Conservation (phyloP, 2,113 vertebrate genomes). For the Cercocebus atys region DNA sequence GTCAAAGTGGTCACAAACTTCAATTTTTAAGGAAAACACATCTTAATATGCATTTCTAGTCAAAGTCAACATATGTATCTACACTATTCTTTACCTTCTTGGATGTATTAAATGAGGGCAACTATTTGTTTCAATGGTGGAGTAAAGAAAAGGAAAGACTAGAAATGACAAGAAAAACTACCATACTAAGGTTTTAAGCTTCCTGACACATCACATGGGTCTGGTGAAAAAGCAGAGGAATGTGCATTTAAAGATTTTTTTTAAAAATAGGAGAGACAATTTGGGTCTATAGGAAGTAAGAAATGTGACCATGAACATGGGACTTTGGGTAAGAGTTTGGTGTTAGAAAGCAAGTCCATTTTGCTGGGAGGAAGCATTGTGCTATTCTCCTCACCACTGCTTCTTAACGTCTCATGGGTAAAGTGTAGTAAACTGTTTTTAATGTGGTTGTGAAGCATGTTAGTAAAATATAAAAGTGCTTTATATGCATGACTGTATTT, state of each 20-base stretch:
- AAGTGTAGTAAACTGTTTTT: neutral
- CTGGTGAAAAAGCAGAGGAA: neutral
- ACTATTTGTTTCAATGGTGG: neutral
- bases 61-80: neutral
- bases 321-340: neutral
- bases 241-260: neutral
- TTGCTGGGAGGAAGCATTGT: neutral
- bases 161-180: neutral
- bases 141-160: neutral
- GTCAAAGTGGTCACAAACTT: neutral
- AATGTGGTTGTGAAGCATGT: neutral
- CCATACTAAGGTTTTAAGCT: neutral
- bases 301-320: neutral
- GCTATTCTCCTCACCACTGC: neutral
- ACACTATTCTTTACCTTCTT: too few relatives aligned
- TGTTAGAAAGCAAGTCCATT: neutral
- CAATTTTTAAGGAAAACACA: neutral
- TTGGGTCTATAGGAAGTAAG: neutral
- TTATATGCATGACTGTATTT: neutral
- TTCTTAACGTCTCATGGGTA: neutral
- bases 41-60: neutral
- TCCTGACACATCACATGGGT: neutral
- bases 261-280: neutral
- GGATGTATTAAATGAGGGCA: neutral
- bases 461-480: neutral